Evolutionary conservation across 2,113 vertebrate genomes (phyloP).

Genomic region (Rallus limicola): DNA sequence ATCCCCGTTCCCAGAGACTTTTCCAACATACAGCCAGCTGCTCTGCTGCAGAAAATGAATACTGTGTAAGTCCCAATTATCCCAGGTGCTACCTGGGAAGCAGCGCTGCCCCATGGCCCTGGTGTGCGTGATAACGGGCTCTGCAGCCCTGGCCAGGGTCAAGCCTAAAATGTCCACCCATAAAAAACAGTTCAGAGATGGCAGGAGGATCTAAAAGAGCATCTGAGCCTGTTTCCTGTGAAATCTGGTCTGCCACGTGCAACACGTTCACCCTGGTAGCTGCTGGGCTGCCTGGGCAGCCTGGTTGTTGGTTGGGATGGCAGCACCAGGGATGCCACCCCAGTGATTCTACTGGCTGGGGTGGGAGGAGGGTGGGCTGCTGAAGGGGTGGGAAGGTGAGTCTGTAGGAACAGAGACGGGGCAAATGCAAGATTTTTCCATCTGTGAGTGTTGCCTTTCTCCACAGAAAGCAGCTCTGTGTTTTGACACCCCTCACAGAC

Average conservation of each 20-base stretch:
- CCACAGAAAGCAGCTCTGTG: accelerated
- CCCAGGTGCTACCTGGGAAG: neutral
- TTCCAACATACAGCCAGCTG: neutral
- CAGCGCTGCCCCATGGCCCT: neutral
- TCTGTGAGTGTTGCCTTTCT: neutral
- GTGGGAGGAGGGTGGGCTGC: neutral
- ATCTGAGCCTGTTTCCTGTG: neutral
- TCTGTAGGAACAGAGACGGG: neutral
- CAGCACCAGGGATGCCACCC: accelerated
- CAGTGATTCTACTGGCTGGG: accelerated
- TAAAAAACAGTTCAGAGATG: neutral
- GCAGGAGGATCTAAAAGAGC: neutral
- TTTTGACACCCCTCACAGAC: accelerated
- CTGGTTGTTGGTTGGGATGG: neutral
- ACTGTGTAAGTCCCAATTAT: neutral
- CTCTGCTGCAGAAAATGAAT: slow-evolving; percentile 23
- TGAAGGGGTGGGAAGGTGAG: neutral
- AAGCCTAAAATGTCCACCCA: neutral
- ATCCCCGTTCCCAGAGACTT: neutral
- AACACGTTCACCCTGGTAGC: accelerated
- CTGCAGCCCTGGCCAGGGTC: neutral
- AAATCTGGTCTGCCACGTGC: neutral
- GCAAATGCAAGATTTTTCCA: neutral
- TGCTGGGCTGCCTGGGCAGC: neutral
- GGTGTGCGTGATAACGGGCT: accelerated